phyloP scores from a whole-genome alignment of 2,113 vertebrate genomes.

The Macheiramphus alcinus region DNA sequence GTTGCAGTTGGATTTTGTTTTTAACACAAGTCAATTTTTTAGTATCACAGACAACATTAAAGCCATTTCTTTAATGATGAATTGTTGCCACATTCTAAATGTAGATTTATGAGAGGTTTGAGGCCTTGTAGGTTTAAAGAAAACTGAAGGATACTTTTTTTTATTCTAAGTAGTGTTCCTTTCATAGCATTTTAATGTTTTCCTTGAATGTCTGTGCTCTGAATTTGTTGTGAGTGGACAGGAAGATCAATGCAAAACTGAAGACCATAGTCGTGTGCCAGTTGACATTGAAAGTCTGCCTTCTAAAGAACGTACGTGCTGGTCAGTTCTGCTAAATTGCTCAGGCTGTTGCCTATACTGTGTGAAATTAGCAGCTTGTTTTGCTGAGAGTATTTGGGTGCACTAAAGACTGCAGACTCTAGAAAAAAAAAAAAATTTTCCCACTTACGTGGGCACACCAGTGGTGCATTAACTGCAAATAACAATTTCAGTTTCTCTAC shows the following conservation, averaged over 20 bases:
- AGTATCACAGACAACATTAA: neutral
- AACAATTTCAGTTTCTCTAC: neutral
- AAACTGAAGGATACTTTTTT: neutral
- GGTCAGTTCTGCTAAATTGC: neutral
- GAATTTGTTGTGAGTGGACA: neutral
- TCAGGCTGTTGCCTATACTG: neutral
- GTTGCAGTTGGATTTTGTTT: slow-evolving; percentile 25
- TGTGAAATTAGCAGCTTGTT: neutral
- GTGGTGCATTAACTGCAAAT: neutral
- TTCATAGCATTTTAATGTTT: neutral
- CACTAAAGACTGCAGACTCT: neutral
- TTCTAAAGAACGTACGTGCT: rapidly evolving
- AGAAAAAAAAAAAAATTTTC: neutral
- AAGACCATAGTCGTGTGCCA: neutral
- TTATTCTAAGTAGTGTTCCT: neutral
- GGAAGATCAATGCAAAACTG: neutral
- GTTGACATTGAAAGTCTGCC: neutral
- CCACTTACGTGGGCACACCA: neutral
- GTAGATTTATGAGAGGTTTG: neutral
- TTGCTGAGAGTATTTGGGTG: neutral
- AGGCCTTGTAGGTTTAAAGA: neutral
- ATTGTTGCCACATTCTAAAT: neutral
- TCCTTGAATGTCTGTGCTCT: neutral
- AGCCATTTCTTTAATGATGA: neutral
- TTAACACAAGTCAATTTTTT: neutral